Conservation (phyloP, 92 coral and sea anemone species). For the Porites divaricata region DNA sequence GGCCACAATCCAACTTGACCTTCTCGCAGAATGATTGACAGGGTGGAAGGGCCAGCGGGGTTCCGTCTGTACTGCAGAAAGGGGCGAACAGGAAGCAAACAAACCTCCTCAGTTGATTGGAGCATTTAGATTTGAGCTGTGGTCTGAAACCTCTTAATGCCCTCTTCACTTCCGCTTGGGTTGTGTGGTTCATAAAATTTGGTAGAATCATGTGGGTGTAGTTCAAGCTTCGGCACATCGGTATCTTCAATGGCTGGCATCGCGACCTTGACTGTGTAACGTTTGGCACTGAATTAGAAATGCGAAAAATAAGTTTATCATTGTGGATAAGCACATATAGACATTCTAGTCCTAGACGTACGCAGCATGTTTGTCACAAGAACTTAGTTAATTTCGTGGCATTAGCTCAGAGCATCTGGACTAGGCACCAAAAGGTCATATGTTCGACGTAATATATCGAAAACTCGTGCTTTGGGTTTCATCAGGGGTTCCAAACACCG, state of each 20-base stretch:
- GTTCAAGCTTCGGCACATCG: slow-evolving; percentile 32
- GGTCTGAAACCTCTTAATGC: slow-evolving; percentile 6
- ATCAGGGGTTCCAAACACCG: no score
- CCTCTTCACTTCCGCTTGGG: slow-evolving; percentile 4
- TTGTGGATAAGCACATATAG: not conserved
- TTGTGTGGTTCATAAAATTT: slow-evolving; percentile 42
- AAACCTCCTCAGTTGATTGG: slow-evolving; percentile 22
- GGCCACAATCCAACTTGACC: slow-evolving; percentile 24
- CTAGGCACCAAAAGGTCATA: no score
- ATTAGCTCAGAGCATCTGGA: no score
- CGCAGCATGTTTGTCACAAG: no score
- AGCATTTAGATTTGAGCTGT: slow-evolving; percentile 10
- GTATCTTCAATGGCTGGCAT: slow-evolving; percentile 20
- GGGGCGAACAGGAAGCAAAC: slow-evolving; percentile 34
- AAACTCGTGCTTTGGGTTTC: no score
- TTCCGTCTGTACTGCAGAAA: slow-evolving; percentile 14
- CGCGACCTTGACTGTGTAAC: not conserved
- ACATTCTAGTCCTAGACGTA: no score
- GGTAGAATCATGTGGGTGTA: slow-evolving; percentile 36
- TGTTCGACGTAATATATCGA: no score
- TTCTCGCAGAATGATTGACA: slow-evolving; percentile 43
- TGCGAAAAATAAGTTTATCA: not conserved
- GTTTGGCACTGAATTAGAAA: not conserved
- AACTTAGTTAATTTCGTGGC: no score
- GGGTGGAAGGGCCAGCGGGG: slow-evolving; percentile 19